Conservation (phyloP, 2,797 vertebrate species). For the Buphagus erythrorhynchus region DNA sequence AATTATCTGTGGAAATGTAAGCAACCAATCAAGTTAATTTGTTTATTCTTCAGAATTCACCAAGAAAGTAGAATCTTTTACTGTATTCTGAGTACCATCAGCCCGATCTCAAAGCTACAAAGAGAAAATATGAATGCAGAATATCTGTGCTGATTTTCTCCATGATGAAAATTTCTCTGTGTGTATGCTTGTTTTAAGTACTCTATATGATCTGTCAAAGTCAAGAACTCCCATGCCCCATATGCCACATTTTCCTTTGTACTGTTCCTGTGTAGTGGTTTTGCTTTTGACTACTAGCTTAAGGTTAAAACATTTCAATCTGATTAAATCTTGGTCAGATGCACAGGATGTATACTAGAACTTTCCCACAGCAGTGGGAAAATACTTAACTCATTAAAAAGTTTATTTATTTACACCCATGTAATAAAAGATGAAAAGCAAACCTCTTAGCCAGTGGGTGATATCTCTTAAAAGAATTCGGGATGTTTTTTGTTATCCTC, state of each 20-base stretch:
- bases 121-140: not conserved
- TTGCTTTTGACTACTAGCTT: not conserved
- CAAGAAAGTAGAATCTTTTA: not conserved
- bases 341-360: not conserved
- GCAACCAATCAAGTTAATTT: not conserved
- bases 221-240: not conserved
- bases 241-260: not conserved
- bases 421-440: not conserved
- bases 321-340: not conserved
- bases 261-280: not conserved
- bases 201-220: not conserved
- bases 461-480: not conserved
- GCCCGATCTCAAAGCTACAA: accelerated
- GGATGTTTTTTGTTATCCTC: not conserved
- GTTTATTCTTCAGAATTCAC: not conserved
- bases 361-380: not conserved
- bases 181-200: not conserved
- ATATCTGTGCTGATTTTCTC: not conserved
- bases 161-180: not conserved
- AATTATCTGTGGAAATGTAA: not conserved
- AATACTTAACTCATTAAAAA: not conserved
- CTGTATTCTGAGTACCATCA: not conserved
- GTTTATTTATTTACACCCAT: not conserved
- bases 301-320: not conserved
- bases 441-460: accelerated